phyloP scores from a whole-genome alignment of 2,888 invertebrate species.

The Netelia melanura region DNA sequence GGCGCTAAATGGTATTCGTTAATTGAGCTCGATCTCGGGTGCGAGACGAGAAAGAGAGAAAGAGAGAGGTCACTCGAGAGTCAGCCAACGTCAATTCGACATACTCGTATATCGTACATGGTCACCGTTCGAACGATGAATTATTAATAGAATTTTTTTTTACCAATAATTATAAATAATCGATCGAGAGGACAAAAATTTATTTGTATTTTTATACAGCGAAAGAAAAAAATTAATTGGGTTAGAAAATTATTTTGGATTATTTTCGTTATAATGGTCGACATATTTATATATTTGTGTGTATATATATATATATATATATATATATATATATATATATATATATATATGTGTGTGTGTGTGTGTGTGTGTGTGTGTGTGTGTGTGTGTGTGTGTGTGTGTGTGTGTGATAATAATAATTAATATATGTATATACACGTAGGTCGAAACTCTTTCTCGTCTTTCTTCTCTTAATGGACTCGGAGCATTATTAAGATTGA shows the following conservation, averaged over 20 bases:
- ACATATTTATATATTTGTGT: no score
- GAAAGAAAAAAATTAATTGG: no score
- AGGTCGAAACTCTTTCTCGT: conserved; percentile 27
- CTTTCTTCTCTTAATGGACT: conserved; percentile 52
- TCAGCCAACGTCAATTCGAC: conserved; percentile 4
- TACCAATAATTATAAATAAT: not conserved
- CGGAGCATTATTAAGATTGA: conserved; percentile 54
- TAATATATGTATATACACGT: not conserved
- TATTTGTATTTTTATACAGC: no score
- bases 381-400: not conserved
- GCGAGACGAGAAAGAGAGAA: not conserved
- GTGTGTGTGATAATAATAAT: not conserved
- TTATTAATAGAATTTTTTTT: not conserved
- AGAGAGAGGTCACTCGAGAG: not conserved
- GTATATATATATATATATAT: no score
- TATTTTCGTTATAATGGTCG: no score
- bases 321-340: no score
- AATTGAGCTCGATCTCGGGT: conserved; percentile 32
- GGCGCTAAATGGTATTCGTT: conserved; percentile 37
- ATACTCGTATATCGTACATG: not conserved
- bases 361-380: no score
- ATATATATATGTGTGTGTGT: not conserved
- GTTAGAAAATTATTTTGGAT: no score
- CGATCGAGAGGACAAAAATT: not conserved
- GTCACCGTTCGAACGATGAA: not conserved